Percentiles rank a stretch among this genome's conserved stretches.
Conservation (phyloP, 2,113 vertebrate species). For the Gymnarchus niloticus region DNA sequence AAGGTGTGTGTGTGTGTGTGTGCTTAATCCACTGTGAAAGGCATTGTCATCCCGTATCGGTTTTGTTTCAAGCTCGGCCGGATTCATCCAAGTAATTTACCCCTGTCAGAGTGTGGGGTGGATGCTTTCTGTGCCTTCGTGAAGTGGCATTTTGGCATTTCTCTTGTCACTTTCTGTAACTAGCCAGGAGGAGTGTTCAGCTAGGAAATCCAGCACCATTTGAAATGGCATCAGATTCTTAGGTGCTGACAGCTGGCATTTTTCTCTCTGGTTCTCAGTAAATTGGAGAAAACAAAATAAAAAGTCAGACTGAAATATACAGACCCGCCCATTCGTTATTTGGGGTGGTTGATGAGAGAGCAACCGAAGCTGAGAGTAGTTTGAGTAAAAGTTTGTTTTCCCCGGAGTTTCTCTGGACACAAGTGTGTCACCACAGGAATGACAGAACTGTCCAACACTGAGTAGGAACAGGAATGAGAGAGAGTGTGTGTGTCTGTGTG, state of each 20-base stretch:
- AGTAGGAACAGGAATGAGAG: conserved; percentile 6
- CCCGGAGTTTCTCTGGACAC: background rate
- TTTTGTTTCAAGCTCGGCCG: background rate
- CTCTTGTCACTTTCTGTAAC: background rate
- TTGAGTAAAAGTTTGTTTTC: background rate
- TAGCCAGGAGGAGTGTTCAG: background rate
- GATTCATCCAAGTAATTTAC: background rate
- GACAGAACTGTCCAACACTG: background rate
- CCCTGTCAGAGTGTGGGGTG: background rate
- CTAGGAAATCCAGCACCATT: background rate
- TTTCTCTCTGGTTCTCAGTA: conserved; percentile 11
- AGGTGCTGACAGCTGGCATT: conserved; percentile 20
- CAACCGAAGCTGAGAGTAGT: background rate
- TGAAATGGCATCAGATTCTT: background rate
- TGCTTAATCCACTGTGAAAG: background rate
- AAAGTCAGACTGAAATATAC: background rate
- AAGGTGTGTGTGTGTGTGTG: background rate
- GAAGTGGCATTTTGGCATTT: background rate
- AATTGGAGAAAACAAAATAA: background rate
- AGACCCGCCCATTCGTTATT: background rate
- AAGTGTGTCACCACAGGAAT: background rate
- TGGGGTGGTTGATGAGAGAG: background rate
- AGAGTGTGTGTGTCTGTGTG: background rate
- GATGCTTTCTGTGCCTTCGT: background rate
- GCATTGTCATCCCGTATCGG: too few species aligned